Evolutionary conservation across 2,797 vertebrate genomes (phyloP), one percentile per base, ranked within the genome.

Genomic region (Anas capensis): DNA sequence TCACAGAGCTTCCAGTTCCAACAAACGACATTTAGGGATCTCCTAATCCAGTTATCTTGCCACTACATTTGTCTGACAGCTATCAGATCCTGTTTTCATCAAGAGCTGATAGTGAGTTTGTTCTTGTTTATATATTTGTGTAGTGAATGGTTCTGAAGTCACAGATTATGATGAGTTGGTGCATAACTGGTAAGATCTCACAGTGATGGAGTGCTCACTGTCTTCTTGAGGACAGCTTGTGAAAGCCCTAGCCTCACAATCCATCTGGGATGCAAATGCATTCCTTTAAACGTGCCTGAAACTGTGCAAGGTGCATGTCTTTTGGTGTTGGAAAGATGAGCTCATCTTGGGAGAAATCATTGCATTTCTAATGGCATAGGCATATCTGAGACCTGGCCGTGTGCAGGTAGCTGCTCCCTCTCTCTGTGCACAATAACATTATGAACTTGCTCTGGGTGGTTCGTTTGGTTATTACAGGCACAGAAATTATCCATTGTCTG

Each of bases 121-220:
- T 34, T 79, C 70, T 60, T 72, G 1, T 34, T 53, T 38, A 31
- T 11, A 29, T 12, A 3, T 69, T 36, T 86, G 10, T 31, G 3
- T 76, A 16, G 34, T 18, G 23, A 57, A n/a, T 7, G 29, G 49
- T 19, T 29, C 69, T 69, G 48, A 33, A 76, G 38, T 4, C 1
- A 1, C 1, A 3, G 0, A 1, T 20, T 23, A 10, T 3, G 3
- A 36, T 54, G 68, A 1, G n/a, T 0, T 48, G 61, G 24, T 49
- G 88, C 4, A 3, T 2, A 19, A 40, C 48, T 26, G 68, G 10
- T 60, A 81, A 49, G 71, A 10, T 31, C 29, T 49, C 20, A 7
- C 11, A 8, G 38, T 34, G 13, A 13, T 7, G 36, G 27, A 16
- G 6, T 31, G 44, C 11, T 27, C 86, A 31, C 33, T 51, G 21